Conservation (phyloP, 2,888 invertebrate genomes). For the Heliconius sara region DNA sequence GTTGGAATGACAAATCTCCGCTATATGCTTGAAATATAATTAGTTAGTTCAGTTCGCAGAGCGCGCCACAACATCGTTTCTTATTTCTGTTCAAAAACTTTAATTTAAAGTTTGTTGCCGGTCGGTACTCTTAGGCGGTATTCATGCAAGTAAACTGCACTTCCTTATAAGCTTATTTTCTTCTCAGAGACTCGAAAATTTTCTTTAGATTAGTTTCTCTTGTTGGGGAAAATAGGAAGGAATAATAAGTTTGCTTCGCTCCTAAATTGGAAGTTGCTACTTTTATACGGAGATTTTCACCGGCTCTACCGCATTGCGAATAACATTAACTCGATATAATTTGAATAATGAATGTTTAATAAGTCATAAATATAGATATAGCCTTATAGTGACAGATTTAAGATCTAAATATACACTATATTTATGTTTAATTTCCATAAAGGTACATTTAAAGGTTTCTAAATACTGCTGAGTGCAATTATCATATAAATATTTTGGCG, state of each 20-base stretch:
- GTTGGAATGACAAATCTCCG: neutral
- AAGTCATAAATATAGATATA: neutral
- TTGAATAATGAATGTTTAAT: constrained; percentile 14
- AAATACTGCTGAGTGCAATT: no score
- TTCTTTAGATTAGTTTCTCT: constrained; percentile 84
- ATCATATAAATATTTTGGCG: no score
- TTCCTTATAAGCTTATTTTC: constrained; percentile 82
- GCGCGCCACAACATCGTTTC: constrained; percentile 55
- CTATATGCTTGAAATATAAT: constrained; percentile 38
- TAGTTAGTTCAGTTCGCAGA: constrained; percentile 25
- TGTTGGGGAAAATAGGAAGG: constrained; percentile 80
- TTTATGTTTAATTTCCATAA: neutral
- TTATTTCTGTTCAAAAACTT: constrained; percentile 74
- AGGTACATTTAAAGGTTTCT: no score
- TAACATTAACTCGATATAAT: constrained; percentile 47
- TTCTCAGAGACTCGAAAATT: constrained; percentile 79
- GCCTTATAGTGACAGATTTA: neutral
- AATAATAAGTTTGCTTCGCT: constrained; percentile 78
- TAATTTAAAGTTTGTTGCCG: constrained; percentile 80
- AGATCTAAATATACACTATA: no score
- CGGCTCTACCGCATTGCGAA: constrained; percentile 50
- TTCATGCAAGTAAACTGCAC: constrained; percentile 79
- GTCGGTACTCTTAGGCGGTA: constrained; percentile 66
- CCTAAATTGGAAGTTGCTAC: constrained; percentile 75
- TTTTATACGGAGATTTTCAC: constrained; percentile 62